Base-by-base conservation (phyloP, 2,888 invertebrate genomes). In the Galerucella calmariensis region DNA sequence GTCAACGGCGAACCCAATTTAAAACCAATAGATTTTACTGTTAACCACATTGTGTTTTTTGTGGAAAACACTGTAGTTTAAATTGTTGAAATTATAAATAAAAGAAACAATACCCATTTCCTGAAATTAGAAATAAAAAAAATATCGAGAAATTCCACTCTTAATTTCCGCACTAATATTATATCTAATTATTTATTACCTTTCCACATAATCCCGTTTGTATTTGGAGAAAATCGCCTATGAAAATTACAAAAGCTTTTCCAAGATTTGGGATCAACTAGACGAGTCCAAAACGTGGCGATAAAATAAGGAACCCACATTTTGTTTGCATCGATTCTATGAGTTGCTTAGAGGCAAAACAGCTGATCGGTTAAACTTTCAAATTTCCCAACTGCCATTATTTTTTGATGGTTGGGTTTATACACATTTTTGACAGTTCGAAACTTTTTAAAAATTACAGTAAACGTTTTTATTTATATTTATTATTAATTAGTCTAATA, bases 241-340 rank as follows among this genome's bases (percentile, higher is more conserved):
- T 59, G 67, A 44, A 11, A 58, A 51, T n/a, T 14, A 5, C 8
- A 2, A 6, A 51, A 61, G 66, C 53, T 63, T 73, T 69, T 69
- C 56, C 73, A 68, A 73, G 73, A 73, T 69, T 73, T 78, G 75
- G 74, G 59, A 67, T 72, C 76, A 67, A 56, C 75, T 73, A 75
- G 77, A 72, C 78, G 77, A 78, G 78, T 78, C 77, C 78, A 78
- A 74, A 73, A 51, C 70, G 73, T 66, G 71, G 70, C 73, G 73
- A 70, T 74, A 76, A 70, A 75, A 75, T 75, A 76, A 72, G 70
- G 70, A 68, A 72, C 75, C 66, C 63, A 27, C 71, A 69, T 62
- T 20, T 69, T 67, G 74, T 75, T 75, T 74, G 65, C 75, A 78
- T 78, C 71, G 78, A 78, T 78, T 78, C 74, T 72, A 56, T 61